These are phyloP conservation scores for Myiopsitta monachus DNA, from an alignment of 2,113 vertebrate species.

Conservation along the genomic window DNA sequence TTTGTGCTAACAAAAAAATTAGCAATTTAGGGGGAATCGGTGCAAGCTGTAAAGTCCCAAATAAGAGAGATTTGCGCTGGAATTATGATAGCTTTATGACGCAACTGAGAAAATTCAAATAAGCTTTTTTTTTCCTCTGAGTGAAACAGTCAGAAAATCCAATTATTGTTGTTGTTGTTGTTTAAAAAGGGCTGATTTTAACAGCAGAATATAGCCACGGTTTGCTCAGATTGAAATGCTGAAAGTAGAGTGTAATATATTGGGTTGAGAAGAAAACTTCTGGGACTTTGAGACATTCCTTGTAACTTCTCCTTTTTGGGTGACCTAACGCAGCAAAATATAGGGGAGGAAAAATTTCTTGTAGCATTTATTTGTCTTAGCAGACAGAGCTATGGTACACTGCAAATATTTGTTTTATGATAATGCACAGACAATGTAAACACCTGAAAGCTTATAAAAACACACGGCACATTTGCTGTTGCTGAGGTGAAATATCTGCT, in stretches of 20 bases:
- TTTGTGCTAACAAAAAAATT: neutral
- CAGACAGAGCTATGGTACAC: conserved; percentile 34
- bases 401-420: conserved; percentile 61
- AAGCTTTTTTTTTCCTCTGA: neutral
- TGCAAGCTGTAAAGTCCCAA: neutral
- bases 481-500: conserved; percentile 40
- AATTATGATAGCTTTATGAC: conserved; percentile 18
- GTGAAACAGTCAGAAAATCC: neutral
- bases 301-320: conserved; percentile 24
- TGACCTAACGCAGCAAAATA: conserved; percentile 27
- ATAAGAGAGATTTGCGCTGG: neutral
- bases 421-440: conserved; percentile 62
- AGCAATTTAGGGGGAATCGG: neutral
- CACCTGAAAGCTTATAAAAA: conserved; percentile 52
- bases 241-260: neutral
- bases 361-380: conserved; percentile 42
- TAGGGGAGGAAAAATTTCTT: conserved; percentile 26
- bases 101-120: neutral
- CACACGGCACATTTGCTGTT: conserved; percentile 27
- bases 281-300: neutral
- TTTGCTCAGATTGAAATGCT: neutral
- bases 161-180: neutral
- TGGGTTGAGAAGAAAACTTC: neutral
- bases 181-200: neutral
- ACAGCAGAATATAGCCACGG: neutral